Conservation (phyloP, 2,888 invertebrate genomes). For the Fragum fragum region DNA sequence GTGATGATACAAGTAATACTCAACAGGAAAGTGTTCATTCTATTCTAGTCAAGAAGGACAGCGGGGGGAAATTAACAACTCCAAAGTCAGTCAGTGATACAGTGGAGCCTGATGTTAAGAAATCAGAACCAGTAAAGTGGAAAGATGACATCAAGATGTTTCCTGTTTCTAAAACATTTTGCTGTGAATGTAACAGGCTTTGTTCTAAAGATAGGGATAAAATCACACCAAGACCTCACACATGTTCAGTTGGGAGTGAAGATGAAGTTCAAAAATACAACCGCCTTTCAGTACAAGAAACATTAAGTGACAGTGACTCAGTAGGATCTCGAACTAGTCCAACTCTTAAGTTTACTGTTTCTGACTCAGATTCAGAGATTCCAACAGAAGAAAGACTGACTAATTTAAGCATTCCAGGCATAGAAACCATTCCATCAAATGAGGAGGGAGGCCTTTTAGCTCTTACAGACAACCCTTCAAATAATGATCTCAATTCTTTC, state of each 20-base stretch:
- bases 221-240: slow-evolving; percentile 56
- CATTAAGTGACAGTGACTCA: slow-evolving; percentile 4
- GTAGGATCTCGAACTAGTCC: slow-evolving; percentile 1
- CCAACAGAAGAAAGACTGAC: neutral
- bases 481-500: neutral
- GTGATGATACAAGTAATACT: slow-evolving; percentile 1
- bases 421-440: neutral
- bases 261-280: slow-evolving; percentile 47
- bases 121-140: slow-evolving; percentile 38
- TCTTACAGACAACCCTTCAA: neutral
- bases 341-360: neutral
- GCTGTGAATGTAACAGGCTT: slow-evolving; percentile 61
- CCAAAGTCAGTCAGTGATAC: neutral
- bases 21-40: slow-evolving; percentile 26
- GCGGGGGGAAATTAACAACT: neutral
- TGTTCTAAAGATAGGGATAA: slow-evolving; percentile 57
- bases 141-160: slow-evolving; percentile 51
- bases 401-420: slow-evolving; percentile 8
- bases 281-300: slow-evolving; percentile 21
- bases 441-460: neutral
- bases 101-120: neutral
- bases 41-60: slow-evolving; percentile 37
- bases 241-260: slow-evolving; percentile 51
- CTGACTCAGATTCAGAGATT: slow-evolving; percentile 11
- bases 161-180: slow-evolving; percentile 41